Base-by-base conservation (phyloP, 1,140 invertebrate genomes). In the Cepaea nemoralis region DNA sequence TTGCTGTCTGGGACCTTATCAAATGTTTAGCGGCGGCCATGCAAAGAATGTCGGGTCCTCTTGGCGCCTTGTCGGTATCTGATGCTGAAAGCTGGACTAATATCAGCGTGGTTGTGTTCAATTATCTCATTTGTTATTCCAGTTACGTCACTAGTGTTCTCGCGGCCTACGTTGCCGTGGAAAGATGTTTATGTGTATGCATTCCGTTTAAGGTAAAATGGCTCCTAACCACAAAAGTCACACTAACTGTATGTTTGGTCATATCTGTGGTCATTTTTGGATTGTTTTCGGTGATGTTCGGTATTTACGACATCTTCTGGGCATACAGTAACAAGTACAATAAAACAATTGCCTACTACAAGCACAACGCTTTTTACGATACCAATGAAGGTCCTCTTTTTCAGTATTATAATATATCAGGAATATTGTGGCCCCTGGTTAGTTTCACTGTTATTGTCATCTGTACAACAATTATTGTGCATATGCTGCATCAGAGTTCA, bases 271-370 rank as follows among this genome's bases (percentile, higher is more conserved):
- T 77, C 19, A 50, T 77, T 22, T 42, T 77, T 45, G 48, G 37
- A 12, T 35, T 45, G 50, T 77, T 77, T 45, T 45, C 37, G 19
- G 33, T 55, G 3, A 77, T 77, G 33, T 77, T 77, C 75, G 37
- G 37, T 31, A 45, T 77, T 39, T 77, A 59, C 75, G 50, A 77
- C 37, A 77, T 77, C 6, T 33, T 59, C 35, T 77, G 75, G 75
- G 5, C 50, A 2, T 35, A 55, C 37, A 45, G 42, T 39, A 40
- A 45, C 48, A 63, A n/a, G 22, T 63, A 39, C 31, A 77, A 77
- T 55, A 39, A 77, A 63, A 59, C 75, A 24, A 63, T 77, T 22
- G 50, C 50, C 22, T 12, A 63, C 5, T 63, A 50, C 24, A 33
- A 12, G 35, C 31, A 77, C 31, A 77, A 77, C 55, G 33, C 5